Conservation (phyloP, 2,113 vertebrate genomes). For the Choloepus hoffmanni region DNA sequence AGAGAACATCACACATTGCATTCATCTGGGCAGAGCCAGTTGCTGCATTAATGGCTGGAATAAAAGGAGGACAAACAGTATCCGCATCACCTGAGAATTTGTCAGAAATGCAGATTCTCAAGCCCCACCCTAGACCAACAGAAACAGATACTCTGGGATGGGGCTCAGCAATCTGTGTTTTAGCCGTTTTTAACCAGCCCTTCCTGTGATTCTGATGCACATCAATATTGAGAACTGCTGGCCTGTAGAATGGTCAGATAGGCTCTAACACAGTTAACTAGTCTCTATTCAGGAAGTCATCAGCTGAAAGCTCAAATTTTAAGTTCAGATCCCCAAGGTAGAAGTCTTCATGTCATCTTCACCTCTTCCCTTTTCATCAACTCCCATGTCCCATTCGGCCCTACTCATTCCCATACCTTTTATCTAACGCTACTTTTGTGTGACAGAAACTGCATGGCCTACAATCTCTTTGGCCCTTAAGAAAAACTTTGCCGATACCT, state of each 20-base stretch:
- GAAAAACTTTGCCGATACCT: neutral
- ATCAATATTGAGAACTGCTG: neutral
- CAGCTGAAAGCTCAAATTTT: neutral
- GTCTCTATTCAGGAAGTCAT: neutral
- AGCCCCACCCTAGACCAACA: too few species aligned
- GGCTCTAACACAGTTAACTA: neutral
- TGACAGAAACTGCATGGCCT: neutral
- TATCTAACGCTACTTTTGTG: neutral
- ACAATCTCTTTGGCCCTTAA: neutral
- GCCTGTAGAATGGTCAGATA: neutral
- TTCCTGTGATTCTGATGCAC: too few species aligned
- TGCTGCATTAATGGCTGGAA: neutral
- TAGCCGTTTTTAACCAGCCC: too few species aligned
- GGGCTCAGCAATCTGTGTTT: too few species aligned
- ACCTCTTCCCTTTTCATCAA: neutral
- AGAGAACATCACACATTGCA: too few species aligned
- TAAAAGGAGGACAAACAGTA: neutral
- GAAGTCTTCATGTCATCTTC: neutral
- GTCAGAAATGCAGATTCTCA: too few species aligned
- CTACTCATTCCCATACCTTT: rapidly evolving
- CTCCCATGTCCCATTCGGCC: rapidly evolving
- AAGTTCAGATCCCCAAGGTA: neutral
- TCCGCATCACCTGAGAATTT: too few species aligned
- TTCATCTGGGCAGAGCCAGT: neutral
- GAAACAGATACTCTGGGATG: too few species aligned